Evolutionary conservation across 2,113 vertebrate genomes (phyloP), one percentile per base, ranked within the genome.

Genomic region (Poecilia latipinna): DNA sequence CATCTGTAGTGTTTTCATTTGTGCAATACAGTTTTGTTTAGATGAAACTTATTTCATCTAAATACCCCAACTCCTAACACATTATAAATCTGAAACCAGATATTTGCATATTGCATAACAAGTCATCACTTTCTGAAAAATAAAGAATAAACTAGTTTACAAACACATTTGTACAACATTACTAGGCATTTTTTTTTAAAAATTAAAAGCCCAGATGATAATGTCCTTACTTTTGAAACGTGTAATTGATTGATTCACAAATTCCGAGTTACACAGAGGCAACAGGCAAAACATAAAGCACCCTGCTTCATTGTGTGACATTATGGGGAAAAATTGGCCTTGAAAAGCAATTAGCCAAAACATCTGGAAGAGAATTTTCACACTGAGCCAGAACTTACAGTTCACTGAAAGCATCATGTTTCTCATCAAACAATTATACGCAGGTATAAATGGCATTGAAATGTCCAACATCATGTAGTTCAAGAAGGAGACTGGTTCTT

Each of bases 1-100:
- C 26, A 86, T 83, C 71, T 72, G 12, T 64, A 79, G 61, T 61
- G 24, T 79, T 79, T 72, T 68, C 31, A 48, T 73, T 76, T 82
- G 42, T 61, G 69, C 79, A 84, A 73, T 31, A 70, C 24, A 63
- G 3, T 12, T 77, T 48, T 32, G 39, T 68, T 17, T 68, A 12
- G 68, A 83, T 71, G 48, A 12, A 28, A 63, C 68, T 35, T 28
- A 64, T 54, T 65, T 79, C 19, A 35, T n/a, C 19, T 26, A 8
- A 71, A 42, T 42, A 15, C 19, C 22, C 35, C 17, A 24, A 2
- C 3, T 24, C 22, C 35, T 15, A 26, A 2, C 3, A 15, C 13
- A 15, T 42, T 42, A 42, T 42, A 42, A 12, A 42, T 12, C 13
- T 42, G 39, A 42, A 42, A 42, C 39, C 39, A 42, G 12, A 42